phyloP scores from a whole-genome alignment of 2,797 vertebrate genomes.

The Falco peregrinus region DNA sequence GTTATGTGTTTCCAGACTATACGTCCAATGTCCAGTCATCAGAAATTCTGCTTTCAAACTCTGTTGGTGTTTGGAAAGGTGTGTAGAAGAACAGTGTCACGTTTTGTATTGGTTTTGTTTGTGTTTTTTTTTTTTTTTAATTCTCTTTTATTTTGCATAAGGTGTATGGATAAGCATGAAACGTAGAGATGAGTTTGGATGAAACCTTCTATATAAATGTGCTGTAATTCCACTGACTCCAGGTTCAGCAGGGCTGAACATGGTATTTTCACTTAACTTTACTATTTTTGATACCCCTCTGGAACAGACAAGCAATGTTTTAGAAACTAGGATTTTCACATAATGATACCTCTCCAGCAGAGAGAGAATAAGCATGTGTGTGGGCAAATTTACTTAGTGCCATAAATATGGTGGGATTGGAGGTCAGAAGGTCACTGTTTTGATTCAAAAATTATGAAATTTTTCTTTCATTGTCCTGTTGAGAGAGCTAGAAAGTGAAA shows the following conservation, averaged over 20 bases:
- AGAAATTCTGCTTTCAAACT: not conserved
- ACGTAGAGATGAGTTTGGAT: not conserved
- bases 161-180: not conserved
- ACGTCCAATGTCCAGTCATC: not conserved
- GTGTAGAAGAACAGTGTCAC: not conserved
- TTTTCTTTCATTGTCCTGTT: not conserved
- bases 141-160: not conserved
- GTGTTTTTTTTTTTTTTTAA: accelerated
- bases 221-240: not conserved
- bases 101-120: not conserved
- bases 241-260: not conserved
- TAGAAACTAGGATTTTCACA: not conserved
- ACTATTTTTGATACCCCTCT: not conserved
- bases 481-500: not conserved
- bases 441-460: not conserved
- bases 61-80: not conserved
- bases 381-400: not conserved
- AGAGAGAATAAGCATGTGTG: not conserved
- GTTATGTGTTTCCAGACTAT: not conserved
- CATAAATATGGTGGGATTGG: not conserved
- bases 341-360: not conserved
- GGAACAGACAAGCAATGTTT: not conserved
- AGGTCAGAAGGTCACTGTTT: not conserved
- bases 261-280: not conserved
- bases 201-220: not conserved